Evolutionary conservation across 2,888 invertebrate genomes (phyloP).

Genomic region (Caenorhabditis japonica): DNA sequence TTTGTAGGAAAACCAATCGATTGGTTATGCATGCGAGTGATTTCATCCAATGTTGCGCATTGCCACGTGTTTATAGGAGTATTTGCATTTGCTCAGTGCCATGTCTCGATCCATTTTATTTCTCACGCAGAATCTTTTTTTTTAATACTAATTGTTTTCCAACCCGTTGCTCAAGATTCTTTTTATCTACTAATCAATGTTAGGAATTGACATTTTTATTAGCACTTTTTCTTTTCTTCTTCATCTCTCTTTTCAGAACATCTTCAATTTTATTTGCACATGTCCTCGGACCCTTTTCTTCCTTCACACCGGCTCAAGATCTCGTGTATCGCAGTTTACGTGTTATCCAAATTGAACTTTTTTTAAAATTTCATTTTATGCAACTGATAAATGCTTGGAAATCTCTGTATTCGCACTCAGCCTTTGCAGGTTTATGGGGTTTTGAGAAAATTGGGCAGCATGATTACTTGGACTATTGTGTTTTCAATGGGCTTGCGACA

Average conservation of each 20-base stretch:
- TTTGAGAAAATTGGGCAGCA: too few relatives aligned
- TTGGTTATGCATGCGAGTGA: conserved; percentile 19
- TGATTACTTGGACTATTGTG: too few relatives aligned
- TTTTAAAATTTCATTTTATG: background rate
- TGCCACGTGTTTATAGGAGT: conserved; percentile 28
- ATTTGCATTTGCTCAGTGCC: conserved; percentile 17
- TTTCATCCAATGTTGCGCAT: conserved; percentile 4
- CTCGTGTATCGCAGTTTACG: conserved; percentile 54
- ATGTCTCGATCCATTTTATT: too few relatives aligned
- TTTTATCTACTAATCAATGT: too few relatives aligned
- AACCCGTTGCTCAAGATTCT: background rate
- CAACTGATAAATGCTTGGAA: conserved; percentile 32
- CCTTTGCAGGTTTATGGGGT: too few relatives aligned
- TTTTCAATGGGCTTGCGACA: too few relatives aligned
- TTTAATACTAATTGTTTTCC: background rate
- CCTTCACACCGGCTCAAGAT: conserved; percentile 44
- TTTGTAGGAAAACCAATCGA: conserved; percentile 8
- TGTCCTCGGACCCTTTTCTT: conserved; percentile 10
- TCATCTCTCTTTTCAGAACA: conserved; percentile 16
- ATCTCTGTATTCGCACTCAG: too few relatives aligned
- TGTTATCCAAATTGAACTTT: conserved; percentile 36
- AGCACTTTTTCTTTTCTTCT: conserved; percentile 13
- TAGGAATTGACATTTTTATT: conserved; percentile 14
- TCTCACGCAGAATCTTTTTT: background rate
- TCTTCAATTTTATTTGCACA: too few relatives aligned